Percentiles rank a stretch among this genome's conserved stretches.
Conservation (phyloP, 1,140 invertebrate species). For the Goniozus legneri region DNA sequence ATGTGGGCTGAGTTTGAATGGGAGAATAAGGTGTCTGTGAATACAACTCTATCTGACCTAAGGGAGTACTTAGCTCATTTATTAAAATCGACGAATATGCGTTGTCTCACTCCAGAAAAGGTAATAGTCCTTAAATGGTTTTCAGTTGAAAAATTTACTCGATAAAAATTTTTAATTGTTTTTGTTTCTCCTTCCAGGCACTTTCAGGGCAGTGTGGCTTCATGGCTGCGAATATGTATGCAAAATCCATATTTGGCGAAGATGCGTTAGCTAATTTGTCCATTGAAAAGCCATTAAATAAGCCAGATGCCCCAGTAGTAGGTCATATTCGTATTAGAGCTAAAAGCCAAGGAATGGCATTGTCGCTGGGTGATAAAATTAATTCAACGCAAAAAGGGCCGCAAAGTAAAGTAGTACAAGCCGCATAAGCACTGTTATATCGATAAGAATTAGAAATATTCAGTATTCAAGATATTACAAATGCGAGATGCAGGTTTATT, state of each 20-base stretch:
- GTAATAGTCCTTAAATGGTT: constrained; percentile 45
- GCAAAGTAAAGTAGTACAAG: constrained; percentile 59
- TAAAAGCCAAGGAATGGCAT: constrained; percentile 98
- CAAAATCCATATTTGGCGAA: constrained; percentile 98
- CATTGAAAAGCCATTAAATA: constrained; percentile 91
- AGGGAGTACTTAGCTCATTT: constrained; percentile 91
- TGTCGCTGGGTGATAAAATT: constrained; percentile 95
- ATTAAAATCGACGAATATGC: constrained; percentile 96
- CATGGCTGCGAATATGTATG: constrained; percentile 99
- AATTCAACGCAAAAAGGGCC: constrained; percentile 83
- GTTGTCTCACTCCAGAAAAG: constrained; percentile 95
- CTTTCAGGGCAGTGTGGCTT: constrained; percentile 95
- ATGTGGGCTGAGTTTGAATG: constrained; percentile 99
- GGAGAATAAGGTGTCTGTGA: constrained; percentile 99
- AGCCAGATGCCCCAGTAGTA: constrained; percentile 82
- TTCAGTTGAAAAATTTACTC: too few relatives aligned
- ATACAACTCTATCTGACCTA: constrained; percentile 90
- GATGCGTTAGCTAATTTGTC: constrained; percentile 98
- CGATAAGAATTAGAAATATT: background rate
- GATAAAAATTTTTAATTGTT: constrained; percentile 11
- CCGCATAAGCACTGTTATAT: constrained; percentile 45
- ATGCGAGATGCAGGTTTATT: too few relatives aligned
- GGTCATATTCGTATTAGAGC: constrained; percentile 97
- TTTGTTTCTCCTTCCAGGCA: constrained; percentile 59
- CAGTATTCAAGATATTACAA: background rate